These are phyloP conservation scores for Pipra filicauda DNA, from an alignment of 2,113 vertebrate genomes.

Conservation along the genomic window DNA sequence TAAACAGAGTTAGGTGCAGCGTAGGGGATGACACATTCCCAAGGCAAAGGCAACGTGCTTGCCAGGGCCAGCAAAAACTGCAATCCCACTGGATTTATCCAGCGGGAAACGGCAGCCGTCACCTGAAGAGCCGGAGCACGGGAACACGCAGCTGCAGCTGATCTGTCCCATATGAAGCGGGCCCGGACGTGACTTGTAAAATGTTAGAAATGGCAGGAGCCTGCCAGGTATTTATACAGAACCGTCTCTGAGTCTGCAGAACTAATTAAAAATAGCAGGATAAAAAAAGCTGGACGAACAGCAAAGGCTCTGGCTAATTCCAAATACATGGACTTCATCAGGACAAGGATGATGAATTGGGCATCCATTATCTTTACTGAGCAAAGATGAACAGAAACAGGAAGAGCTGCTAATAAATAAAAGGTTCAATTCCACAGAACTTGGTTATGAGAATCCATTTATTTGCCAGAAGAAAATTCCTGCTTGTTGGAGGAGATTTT, in stretches of 20 bases:
- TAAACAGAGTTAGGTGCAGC: rapidly evolving
- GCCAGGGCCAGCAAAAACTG: neutral
- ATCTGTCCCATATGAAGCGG: neutral
- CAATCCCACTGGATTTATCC: neutral
- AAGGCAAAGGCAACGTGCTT: rapidly evolving
- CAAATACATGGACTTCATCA: slow-evolving; percentile 29
- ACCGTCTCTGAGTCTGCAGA: neutral
- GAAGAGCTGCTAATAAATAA: slow-evolving; percentile 61
- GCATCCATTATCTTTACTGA: slow-evolving; percentile 13
- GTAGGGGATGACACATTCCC: neutral
- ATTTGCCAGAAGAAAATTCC: slow-evolving; percentile 56
- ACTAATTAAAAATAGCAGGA: slow-evolving; percentile 41
- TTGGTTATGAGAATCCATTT: slow-evolving; percentile 13
- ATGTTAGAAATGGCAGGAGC: slow-evolving; percentile 2
- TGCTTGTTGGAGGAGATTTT: slow-evolving; percentile 10
- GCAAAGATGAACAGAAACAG: slow-evolving; percentile 27
- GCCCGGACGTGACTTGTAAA: neutral
- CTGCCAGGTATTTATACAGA: slow-evolving; percentile 45
- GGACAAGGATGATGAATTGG: neutral
- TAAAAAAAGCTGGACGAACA: slow-evolving; percentile 21
- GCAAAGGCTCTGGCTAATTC: slow-evolving; percentile 27
- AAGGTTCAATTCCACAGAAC: slow-evolving; percentile 35
- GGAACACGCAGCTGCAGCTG: neutral
- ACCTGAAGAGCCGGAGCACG: neutral
- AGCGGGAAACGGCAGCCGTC: neutral